Percentiles rank a stretch among this genome's conserved stretches.
These are phyloP conservation scores for Podarcis muralis DNA, from an alignment of 2,113 vertebrate species.

Conservation along the genomic window DNA sequence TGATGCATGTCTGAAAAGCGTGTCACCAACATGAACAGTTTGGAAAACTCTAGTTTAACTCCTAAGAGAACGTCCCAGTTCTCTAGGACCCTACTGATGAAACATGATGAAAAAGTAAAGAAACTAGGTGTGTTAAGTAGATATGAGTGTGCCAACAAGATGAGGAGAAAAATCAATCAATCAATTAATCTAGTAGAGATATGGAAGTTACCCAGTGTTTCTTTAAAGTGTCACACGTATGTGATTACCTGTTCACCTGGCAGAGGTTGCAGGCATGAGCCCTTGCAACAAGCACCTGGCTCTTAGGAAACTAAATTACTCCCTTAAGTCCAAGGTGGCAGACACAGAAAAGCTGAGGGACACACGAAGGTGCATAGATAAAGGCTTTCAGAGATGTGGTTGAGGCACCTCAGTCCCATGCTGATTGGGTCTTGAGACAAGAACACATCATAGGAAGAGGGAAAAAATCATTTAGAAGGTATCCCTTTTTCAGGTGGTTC, in stretches of 20 bases:
- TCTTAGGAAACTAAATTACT: not conserved
- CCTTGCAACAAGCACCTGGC: not conserved
- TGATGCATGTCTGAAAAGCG: too few species aligned
- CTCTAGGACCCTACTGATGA: not conserved
- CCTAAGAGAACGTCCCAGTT: not conserved
- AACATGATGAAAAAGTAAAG: not conserved
- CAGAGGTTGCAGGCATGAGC: not conserved
- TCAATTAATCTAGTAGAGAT: not conserved
- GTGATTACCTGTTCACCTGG: not conserved
- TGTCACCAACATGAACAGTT: too few species aligned
- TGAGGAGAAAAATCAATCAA: not conserved
- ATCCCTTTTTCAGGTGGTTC: not conserved
- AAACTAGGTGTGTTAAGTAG: not conserved
- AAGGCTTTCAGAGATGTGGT: not conserved
- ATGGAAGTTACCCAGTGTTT: not conserved
- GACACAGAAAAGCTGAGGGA: not conserved
- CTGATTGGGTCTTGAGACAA: not conserved
- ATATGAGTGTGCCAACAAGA: not conserved
- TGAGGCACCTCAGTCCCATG: not conserved
- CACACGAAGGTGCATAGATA: not conserved
- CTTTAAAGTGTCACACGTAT: not conserved
- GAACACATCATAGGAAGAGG: not conserved
- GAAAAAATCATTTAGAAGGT: not conserved
- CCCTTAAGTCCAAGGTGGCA: not conserved
- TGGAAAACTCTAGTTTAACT: too few species aligned